These are phyloP conservation scores for Himantopus leucocephalus DNA, from an alignment of 2,113 vertebrate genomes.

Conservation along the genomic window DNA sequence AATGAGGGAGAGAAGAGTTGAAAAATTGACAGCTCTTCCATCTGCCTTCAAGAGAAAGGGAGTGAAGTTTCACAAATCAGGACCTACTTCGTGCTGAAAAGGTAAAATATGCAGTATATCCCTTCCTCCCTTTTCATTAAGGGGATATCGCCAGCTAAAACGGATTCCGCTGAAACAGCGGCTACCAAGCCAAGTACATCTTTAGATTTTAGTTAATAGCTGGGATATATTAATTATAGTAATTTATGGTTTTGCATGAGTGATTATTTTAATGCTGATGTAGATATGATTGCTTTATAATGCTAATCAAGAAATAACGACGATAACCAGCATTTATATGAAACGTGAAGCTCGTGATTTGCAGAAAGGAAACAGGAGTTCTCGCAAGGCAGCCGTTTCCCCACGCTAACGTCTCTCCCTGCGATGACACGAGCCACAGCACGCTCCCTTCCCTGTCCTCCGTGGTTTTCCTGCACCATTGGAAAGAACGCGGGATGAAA, in stretches of 20 bases:
- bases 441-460: not conserved
- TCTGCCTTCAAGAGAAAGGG: not conserved
- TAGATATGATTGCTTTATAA: not conserved
- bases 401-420: accelerated
- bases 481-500: not conserved
- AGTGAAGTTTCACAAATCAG: not conserved
- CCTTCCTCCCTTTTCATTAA: not conserved
- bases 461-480: accelerated
- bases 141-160: not conserved
- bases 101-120: not conserved
- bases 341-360: not conserved
- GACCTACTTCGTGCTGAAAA: not conserved
- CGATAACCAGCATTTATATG: not conserved
- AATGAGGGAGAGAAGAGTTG: not conserved
- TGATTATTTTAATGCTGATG: not conserved
- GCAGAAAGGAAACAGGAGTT: not conserved
- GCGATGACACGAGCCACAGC: accelerated
- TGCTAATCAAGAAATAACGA: not conserved
- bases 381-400: not conserved
- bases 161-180: not conserved
- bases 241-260: not conserved
- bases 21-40: not conserved
- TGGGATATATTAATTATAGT: not conserved
- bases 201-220: not conserved
- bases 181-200: not conserved